Conservation (phyloP, 1,140 invertebrate species). For the Drosophila tropicalis region DNA sequence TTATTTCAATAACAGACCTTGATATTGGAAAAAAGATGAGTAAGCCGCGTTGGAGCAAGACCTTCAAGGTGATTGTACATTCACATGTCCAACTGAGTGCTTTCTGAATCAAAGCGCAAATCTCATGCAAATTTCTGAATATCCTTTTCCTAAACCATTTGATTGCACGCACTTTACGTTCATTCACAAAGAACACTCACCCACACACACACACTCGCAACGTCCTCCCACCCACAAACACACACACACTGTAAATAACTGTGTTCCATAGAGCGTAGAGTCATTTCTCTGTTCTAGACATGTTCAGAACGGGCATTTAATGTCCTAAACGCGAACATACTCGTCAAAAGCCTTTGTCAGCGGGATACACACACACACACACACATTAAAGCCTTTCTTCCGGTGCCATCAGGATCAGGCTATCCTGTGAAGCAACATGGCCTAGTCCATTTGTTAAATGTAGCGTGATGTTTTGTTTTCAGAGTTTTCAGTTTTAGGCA, state of each 20-base stretch:
- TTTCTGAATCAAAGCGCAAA: constrained; percentile 35
- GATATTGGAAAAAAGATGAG: no score
- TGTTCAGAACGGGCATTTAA: constrained; percentile 74
- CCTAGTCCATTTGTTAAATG: constrained; percentile 77
- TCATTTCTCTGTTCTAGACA: constrained; percentile 70
- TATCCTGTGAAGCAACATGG: constrained; percentile 8
- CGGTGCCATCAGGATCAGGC: background rate
- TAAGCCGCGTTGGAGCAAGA: constrained; percentile 1
- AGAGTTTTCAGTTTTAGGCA: constrained; percentile 53
- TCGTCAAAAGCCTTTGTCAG: constrained; percentile 67
- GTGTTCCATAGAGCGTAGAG: constrained; percentile 27
- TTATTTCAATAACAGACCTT: background rate
- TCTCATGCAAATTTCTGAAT: constrained; percentile 53
- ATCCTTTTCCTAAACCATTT: constrained; percentile 17
- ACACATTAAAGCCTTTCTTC: constrained; percentile 41
- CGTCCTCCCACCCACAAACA: background rate
- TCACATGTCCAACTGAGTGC: constrained; percentile 21
- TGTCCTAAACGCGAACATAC: constrained; percentile 50
- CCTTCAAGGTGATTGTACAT: constrained; percentile 13
- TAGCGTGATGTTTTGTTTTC: constrained; percentile 69
- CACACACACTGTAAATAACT: constrained; percentile 1
- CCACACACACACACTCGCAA: background rate
- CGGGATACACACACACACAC: constrained; percentile 22
- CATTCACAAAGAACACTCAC: constrained; percentile 45
- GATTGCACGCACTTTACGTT: constrained; percentile 61